Evolutionary conservation across 2,113 vertebrate genomes (phyloP), one percentile per base, ranked within the genome.

Genomic region (Boleophthalmus pectinirostris): DNA sequence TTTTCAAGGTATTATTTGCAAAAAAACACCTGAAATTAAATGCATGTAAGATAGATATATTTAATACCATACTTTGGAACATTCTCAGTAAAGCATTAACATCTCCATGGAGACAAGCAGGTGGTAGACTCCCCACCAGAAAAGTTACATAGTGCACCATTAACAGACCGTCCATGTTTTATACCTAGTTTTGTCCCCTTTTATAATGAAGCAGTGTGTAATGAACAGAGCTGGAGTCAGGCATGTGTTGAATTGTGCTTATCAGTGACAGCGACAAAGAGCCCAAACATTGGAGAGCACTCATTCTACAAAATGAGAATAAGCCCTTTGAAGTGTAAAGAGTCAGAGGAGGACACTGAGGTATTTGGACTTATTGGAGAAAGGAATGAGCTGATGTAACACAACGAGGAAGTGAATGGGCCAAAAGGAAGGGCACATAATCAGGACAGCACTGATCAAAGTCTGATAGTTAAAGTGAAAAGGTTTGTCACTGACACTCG

Each of bases 261-360:
- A 66, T 80, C 69, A 72, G 66, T 75, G 46, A 69, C 70, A 25
- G 21, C 38, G 51, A 65, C 47, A 49, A 58, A 16, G 16, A n/a
- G 43, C 47, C 56, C 35, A 70, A 53, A 70, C 65, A 49, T 72
- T 79, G 23, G 53, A 87, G 67, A 73, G 70, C 73, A 68, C 71
- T 84, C 74, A 51, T 43, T 81, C 71, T 70, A 45, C 35, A 74
- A 81, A 87, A 79, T 71, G 35, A 81, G 68, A 85, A 81, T 35
- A 45, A 54, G 68, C 68, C 74, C 80, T 82, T 85, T 86, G 80
- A 82, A 86, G 77, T 77, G 53, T 61, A 51, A 80, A 78, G 81
- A 58, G 58, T 69, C 9, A 65, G 3, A 21, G 54, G 64, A 58
- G 57, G 47, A 68, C 70, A 45, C 8, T 25, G 47, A 73, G 43